phyloP scores from a whole-genome alignment of 2,113 vertebrate genomes.

The Eretmochelys imbricata region DNA sequence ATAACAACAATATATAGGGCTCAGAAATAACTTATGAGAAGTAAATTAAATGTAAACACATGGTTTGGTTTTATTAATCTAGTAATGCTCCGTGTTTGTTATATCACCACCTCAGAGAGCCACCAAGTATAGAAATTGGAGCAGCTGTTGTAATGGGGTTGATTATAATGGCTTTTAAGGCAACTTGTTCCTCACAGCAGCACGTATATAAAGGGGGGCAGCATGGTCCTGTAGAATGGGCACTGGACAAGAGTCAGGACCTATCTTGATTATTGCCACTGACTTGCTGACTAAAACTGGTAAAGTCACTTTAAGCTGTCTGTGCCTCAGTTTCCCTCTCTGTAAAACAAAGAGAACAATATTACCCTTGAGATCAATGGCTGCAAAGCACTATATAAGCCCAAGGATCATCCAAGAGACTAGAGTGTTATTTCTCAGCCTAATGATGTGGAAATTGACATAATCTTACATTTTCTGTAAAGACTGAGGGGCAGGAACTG shows the following conservation, averaged over 20 bases:
- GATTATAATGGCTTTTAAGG: background rate
- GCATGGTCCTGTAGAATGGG: background rate
- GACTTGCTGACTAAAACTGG: background rate
- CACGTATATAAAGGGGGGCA: background rate
- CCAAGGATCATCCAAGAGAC: background rate
- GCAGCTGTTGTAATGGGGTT: background rate
- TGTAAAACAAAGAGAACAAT: background rate
- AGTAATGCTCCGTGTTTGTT: conserved; percentile 1
- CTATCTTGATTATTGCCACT: background rate
- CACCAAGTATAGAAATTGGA: background rate
- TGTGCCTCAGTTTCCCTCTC: background rate
- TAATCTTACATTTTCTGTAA: background rate
- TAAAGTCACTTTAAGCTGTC: background rate
- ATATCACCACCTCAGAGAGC: background rate
- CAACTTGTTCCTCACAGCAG: background rate
- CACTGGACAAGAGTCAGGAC: rapidly evolving
- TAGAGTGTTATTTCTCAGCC: background rate
- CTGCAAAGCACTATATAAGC: background rate
- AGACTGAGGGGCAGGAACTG: background rate
- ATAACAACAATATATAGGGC: background rate
- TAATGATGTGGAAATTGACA: rapidly evolving
- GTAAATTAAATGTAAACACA: conserved; percentile 17
- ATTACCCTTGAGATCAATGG: background rate
- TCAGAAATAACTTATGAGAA: background rate
- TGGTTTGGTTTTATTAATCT: conserved; percentile 28